Base-by-base conservation (phyloP, 2,797 vertebrate genomes). In the Sylvia borin region DNA sequence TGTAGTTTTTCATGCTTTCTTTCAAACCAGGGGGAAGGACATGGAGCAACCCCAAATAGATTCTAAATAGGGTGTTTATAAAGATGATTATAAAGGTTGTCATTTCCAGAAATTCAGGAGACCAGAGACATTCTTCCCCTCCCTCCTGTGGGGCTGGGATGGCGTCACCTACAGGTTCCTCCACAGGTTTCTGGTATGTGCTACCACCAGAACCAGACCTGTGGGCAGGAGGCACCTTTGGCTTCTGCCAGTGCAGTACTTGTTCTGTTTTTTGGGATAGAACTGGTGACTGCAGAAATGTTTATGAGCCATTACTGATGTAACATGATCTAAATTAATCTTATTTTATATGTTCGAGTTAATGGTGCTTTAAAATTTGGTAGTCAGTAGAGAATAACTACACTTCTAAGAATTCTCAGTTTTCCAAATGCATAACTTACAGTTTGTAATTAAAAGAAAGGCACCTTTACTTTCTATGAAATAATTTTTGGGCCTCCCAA, bases 381-480 rank as follows among this genome's bases (percentile, higher is more conserved):
- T 76, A 90, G 77, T 86, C 92, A 85, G 64, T 90, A 42, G 90
- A 85, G 86, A 95, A 87, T 90, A 92, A 91, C 80, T 94, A 45
- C 0, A 4, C 50, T 82, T 95, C 60, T 85, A 92, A 92, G 86
- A 89, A 85, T 74, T 76, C 80, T 89, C 71, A 47, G 1, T 91
- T 94, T 95, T 92, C 34, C 65, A 79, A 93, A 80, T 71, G 42
- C 57, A 48, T 92, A 91, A 79, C 38, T 94, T 85, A 91, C 20
- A 88, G 65, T 43, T 76, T 91, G 57, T 77, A 89, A 96, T 93
- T 95, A 94, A 90, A 94, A 70, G 67, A 94, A 94, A 91, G 84
- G 57, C 92, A 93, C 57, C 57, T 94, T 95, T 95, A 75, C 65
- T 74, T 94, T 87, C 67, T 32, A 71, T 54, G 11, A 94, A 95